Base-by-base conservation (phyloP, 2,888 invertebrate genomes). In the Antheraea yamamai region DNA sequence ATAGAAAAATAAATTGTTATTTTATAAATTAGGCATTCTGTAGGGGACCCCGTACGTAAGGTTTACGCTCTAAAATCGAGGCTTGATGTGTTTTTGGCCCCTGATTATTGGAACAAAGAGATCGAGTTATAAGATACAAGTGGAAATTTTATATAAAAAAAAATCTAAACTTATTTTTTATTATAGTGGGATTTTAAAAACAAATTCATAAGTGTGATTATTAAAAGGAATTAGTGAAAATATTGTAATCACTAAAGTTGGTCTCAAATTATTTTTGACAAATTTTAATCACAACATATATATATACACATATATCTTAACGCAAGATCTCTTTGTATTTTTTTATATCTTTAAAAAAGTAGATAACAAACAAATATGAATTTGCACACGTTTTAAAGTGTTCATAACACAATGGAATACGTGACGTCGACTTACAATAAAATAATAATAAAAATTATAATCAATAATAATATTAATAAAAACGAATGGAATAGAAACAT, bases 391-490 rank as follows among this genome's bases (percentile, higher is more conserved):
- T 47, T 73, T 83, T 80, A 80, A 78, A 80, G 83, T 88, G 85
- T 87, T 87, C 82, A 79, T 74, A 87, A 89, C 87, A 87, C 88
- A 85, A 78, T 83, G 86, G 83, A 86, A 86, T 82, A 83, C 81
- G 83, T 84, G 84, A 79, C 77, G 79, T 79, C 83, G 83, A 84
- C 81, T 85, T 80, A 79, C 79, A 80, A 80, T 77, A 78, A 74
- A 74, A 74, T 74, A 70, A 74, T 39, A 68, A 68, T 30, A 68
- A 39, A 70, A 70, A 70, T 39, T 3, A 70, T 26, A 70, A 39
- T 70, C 39, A 70, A 70, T 70, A 30, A 70, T 58, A 73, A 70
- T 70, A 30, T 39, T 58, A 73, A 55, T 73, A 73, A 72, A 80
- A 81, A 79, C 70, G 81, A 79, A 80, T 85, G 86, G 87, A 88